Evolutionary conservation across 2,888 invertebrate genomes (phyloP), one percentile per base, ranked within the genome.

Genomic region (Acholoe squamosa): DNA sequence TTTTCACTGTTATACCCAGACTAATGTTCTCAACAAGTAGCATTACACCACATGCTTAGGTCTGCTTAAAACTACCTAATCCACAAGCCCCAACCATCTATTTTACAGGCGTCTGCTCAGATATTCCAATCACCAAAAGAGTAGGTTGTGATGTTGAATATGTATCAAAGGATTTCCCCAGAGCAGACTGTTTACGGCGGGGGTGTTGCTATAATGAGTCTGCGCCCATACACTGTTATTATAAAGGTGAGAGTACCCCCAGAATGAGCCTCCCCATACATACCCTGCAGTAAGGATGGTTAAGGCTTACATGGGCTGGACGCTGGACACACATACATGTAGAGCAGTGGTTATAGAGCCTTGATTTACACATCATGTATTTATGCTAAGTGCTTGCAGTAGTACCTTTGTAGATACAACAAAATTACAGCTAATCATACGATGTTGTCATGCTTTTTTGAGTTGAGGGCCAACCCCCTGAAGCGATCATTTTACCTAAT

Each of bases 101-200:
- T 80, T 80, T 80, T 80, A 80, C 80, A 80, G 80, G 33, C 80
- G 19, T 43, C 80, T 80, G 80, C 80, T 80, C 80, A 80, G n/a
- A 80, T 34, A 80, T 80, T 80, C 80, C 43, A 33, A 0, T 43
- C 80, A 80, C 0, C 34, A 33, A 80, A 80, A 80, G 80, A 34
- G 80, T 80, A 80, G 34, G 12, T 80, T 80, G 80, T 80, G 80
- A 25, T 33, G n/a, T 16, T 80, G 43, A 43, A 28, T 71, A 43
- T 43, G 43, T 71, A 71, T 71, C 71, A 28, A 3, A 71, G 19
- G 25, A 14, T 28, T 25, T 76, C 28, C 16, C 76, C 16, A 14
- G 31, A 7, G 34, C 14, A 80, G 22, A 80, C 34, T 80, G 80
- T 80, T 14, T 16, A n/a, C 31, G 43, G n/a, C 34, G 16, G 19